Base-by-base conservation (phyloP, 2,888 invertebrate genomes). In the Pollenia griseotomentosa region DNA sequence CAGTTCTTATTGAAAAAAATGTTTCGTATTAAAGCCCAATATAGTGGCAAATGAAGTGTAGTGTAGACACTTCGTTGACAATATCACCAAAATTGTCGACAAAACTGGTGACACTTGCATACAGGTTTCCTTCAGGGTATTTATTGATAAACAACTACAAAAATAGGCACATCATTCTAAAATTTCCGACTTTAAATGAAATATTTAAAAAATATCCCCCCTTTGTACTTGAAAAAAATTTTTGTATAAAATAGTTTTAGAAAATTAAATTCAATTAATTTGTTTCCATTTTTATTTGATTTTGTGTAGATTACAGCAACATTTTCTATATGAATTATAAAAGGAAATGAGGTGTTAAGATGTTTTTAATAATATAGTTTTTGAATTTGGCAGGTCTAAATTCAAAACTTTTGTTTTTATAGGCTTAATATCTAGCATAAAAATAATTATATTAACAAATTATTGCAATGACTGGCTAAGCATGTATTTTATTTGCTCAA, bases 401-500 rank as follows among this genome's bases (percentile, higher is more conserved):
- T 65, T 14, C 23, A 51, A 68, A 48, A 44, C 16, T 51, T 40
- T 63, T 61, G 12, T 40, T 61, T 79, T 55, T 33, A n/a, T 55
- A 16, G 16, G 46, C 44, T 55, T 53, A 42, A 33, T 23, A 44
- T 46, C 77, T 55, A 44, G 23, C 55, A 66, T 55, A 55, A 55
- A 44, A 46, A 66, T 77, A 65, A 65, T 77, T 42, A 23, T n/a
- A 14, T 51, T 42, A 0, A 53, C 55, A 33, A 33, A 63, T 81
- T 63, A 65, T 73, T 53, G 63, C 19, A 75, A 59, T 77, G 77
- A 59, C 23, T 48, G 12, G 48, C 23, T 74, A 19, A 68, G 55
- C 61, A 33, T 70, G 44, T 53, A 46, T 61, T 71, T 59, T 63
- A 77, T 77, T 71, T 70, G 61, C 51, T 80, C 66, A 84, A 79